These are phyloP conservation scores for Limosa lapponica DNA, from an alignment of 2,797 vertebrate species.

Conservation along the genomic window DNA sequence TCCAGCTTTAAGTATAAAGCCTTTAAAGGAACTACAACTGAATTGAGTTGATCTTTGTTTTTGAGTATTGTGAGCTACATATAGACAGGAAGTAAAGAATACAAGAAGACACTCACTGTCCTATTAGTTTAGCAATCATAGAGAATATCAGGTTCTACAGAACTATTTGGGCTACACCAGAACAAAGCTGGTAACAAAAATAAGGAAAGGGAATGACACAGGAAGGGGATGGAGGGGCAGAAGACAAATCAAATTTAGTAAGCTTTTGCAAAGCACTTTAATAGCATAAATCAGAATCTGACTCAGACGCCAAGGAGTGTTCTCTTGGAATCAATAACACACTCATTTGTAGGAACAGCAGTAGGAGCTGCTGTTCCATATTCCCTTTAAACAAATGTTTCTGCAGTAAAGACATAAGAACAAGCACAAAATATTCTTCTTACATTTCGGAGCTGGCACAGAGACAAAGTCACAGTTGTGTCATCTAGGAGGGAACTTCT, in stretches of 20 bases:
- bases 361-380: not conserved
- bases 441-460: conserved; percentile 96
- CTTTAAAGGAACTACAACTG: not conserved
- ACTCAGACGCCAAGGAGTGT: fast-evolving
- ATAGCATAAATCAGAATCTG: not conserved
- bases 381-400: not conserved
- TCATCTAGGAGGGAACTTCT: conserved; percentile 94
- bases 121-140: fast-evolving
- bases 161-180: not conserved
- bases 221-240: not conserved
- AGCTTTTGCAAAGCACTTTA: not conserved
- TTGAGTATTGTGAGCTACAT: not conserved
- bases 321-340: not conserved
- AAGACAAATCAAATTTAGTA: not conserved
- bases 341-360: not conserved
- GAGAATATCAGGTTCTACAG: not conserved
- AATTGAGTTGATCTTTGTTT: not conserved
- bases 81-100: not conserved
- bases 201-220: not conserved
- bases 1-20: not conserved
- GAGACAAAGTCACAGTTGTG: conserved; percentile 92
- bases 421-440: conserved; percentile 35
- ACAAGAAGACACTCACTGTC: not conserved
- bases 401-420: not conserved
- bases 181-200: not conserved